Evolutionary conservation across 2,113 vertebrate genomes (phyloP), one percentile per base, ranked within the genome.

Genomic region (Oreocharis arfaki): DNA sequence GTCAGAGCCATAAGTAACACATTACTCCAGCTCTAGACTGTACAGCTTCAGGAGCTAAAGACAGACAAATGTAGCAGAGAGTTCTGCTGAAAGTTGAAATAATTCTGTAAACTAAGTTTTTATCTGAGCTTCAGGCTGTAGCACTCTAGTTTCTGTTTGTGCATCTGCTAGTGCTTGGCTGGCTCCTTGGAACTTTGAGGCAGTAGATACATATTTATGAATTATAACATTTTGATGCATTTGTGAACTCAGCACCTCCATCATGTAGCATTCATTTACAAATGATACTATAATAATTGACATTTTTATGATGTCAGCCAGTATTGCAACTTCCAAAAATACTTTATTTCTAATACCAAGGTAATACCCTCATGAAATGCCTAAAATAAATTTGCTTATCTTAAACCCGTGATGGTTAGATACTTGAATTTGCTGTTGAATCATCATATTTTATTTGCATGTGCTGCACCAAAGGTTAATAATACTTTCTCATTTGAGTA

Each of bases 401-500:
- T 75, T 92, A 68, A 90, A 93, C 53, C 11, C 0, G 0, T 55
- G 47, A 47, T 67, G 11, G 68, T 27, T 74, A 71, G 68, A 70
- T 81, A 52, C 46, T 89, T 80, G 42, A 93, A 71, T 83, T 91
- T 89, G 63, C 44, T 86, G 63, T 94, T 86, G 47, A 91, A 86
- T 70, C 79, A 71, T 63, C 64, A 16, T 63, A 42, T 90, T 90
- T 93, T 94, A 59, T 88, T 85, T 96, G 37, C 42, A 37, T 60
- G n/a, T 79, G 75, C 83, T 89, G 73, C 41, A 85, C 16, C 39
- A 85, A 86, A 97, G 75, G 60, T 97, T 96, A 95, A 91, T 63
- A 77, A 86, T 50, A 91, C 63, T 83, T 94, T 80, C 90, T 90
- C 89, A 88, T 87, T 84, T 95, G 53, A 91, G 28, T 73, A 83